phyloP scores from a whole-genome alignment of 2,113 vertebrate genomes.

The Triplophysa siluroides region DNA sequence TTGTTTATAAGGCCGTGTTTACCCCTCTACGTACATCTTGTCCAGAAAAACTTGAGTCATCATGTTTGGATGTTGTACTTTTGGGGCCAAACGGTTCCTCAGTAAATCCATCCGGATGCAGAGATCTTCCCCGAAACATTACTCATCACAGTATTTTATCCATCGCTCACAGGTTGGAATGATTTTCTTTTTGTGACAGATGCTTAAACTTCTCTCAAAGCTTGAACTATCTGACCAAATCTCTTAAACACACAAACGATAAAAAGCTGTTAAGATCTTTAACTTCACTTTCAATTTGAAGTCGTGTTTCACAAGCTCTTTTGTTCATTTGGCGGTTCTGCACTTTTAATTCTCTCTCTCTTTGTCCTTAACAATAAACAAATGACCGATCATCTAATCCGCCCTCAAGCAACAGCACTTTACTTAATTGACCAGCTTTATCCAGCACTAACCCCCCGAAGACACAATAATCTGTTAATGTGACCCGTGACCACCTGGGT shows the following conservation, averaged over 20 bases:
- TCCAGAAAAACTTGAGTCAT: constrained; percentile 13
- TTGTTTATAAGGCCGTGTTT: neutral
- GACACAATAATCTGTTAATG: constrained; percentile 26
- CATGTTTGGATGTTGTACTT: neutral
- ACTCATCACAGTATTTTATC: neutral
- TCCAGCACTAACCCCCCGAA: constrained; percentile 22
- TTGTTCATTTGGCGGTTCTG: neutral
- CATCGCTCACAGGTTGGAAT: neutral
- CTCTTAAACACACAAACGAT: too few relatives aligned
- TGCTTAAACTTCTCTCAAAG: too few relatives aligned
- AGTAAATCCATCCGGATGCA: neutral
- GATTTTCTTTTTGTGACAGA: neutral
- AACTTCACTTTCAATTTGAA: neutral
- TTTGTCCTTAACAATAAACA: neutral
- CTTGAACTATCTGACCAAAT: too few relatives aligned
- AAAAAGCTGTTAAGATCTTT: too few relatives aligned
- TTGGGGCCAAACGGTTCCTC: neutral
- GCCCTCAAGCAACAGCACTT: constrained; percentile 15
- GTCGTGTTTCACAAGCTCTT: neutral
- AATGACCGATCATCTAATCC: constrained; percentile 23
- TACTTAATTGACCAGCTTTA: constrained; percentile 28
- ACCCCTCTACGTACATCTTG: neutral
- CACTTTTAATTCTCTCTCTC: neutral
- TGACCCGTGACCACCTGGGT: constrained; percentile 29
- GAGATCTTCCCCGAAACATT: neutral